Evolutionary conservation across 2,888 invertebrate species (phyloP).

Genomic region (Leuctra nigra): DNA sequence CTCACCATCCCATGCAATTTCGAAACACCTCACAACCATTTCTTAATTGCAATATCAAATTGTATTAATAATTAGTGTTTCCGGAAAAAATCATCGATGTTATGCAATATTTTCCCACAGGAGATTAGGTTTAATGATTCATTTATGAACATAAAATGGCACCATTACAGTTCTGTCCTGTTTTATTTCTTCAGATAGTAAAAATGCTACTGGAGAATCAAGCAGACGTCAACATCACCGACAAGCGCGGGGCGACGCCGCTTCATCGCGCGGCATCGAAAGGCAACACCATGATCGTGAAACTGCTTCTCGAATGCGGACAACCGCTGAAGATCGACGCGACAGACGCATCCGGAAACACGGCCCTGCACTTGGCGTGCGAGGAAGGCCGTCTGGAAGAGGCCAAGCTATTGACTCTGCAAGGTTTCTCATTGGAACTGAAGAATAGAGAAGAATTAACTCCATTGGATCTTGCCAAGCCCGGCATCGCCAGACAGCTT

Average conservation of each 20-base stretch:
- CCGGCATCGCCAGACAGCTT: constrained; percentile 26
- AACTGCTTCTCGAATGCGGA: constrained; percentile 53
- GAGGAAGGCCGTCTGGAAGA: constrained; percentile 68
- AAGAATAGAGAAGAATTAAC: constrained; percentile 60
- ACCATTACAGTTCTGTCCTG: no score
- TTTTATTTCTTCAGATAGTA: constrained; percentile 52
- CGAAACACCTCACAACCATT: no score
- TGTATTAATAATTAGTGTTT: background rate
- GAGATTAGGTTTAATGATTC: no score
- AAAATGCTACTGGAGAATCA: constrained; percentile 56
- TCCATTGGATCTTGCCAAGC: constrained; percentile 52
- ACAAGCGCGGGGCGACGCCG: constrained; percentile 63
- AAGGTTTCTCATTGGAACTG: constrained; percentile 54
- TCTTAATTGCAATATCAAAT: no score
- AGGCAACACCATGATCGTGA: constrained; percentile 61
- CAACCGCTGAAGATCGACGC: constrained; percentile 34
- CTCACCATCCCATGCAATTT: no score
- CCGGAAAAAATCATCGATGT: no score
- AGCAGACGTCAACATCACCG: constrained; percentile 62
- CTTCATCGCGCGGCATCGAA: constrained; percentile 74
- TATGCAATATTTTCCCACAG: no score
- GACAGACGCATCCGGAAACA: background rate
- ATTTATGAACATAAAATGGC: no score
- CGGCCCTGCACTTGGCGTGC: constrained; percentile 59
- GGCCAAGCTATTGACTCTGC: constrained; percentile 55